Evolutionary conservation across 1,140 invertebrate species (phyloP), one percentile per base, ranked within the genome.

Genomic region (Drosophila chauvacae): DNA sequence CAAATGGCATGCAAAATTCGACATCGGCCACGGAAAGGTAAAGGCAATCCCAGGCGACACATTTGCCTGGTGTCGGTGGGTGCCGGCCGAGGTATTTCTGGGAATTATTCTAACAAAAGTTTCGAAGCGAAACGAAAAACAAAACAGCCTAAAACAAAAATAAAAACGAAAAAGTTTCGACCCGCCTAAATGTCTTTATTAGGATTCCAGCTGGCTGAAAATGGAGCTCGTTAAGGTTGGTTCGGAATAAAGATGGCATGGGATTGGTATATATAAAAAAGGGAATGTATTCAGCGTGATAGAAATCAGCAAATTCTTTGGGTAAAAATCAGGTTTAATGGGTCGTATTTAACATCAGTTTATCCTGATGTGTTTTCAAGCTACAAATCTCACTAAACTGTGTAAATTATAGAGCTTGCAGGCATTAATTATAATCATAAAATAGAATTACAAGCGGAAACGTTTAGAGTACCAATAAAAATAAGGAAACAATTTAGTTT

Each of bases 1-100:
- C 85, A 90, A 90, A 90, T 90, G 85, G 85, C 85, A 90, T 90
- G 85, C 85, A 75, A 85, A 88, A 90, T 90, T 88, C 77, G 82
- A 77, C 74, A 63, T 53, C 44, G 73, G 73, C 59, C 41, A 48
- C 50, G 57, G 60, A 71, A 55, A 45, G 70, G 59, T 60, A 56
- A 66, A 77, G 63, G 63, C 62, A 76, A 60, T 59, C 64, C 73
- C 72, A 60, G 50, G 77, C 85, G 85, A 87, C 84, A 87, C 73
- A 88, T 87, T 86, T 75, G 45, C 47, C 28, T 33, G 48, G 63
- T 59, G 70, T 11, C 30, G 48, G 63, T 71, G 70, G 70, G 68
- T 73, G 68, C 70, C 56, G 7, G 68, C 39, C 39, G 3, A 60
- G 33, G 47, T 45, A 45, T 73, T 76, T 76, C 73, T 76, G 72